Conservation (phyloP, 2,888 invertebrate species). For the Hypomecis atomaria region DNA sequence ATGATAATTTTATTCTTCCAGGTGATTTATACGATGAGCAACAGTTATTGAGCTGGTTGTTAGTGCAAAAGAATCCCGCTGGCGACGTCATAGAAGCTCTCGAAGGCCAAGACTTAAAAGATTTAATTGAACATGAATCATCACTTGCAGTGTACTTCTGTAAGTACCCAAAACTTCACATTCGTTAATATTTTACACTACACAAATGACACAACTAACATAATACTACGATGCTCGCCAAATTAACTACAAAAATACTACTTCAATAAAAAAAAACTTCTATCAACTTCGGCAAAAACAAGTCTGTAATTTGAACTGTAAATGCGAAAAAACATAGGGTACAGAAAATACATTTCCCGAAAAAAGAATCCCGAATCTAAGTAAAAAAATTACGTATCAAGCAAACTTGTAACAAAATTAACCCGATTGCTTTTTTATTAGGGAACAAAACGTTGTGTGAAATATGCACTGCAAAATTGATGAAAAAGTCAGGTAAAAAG, state of each 20-base stretch:
- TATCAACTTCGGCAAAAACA: too few species aligned
- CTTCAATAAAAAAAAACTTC: not conserved
- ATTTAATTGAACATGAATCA: slow-evolving; percentile 91
- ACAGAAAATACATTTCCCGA: too few species aligned
- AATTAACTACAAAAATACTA: not conserved
- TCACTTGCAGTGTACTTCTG: slow-evolving; percentile 96
- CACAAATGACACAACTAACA: slow-evolving; percentile 51
- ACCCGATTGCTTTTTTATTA: slow-evolving; percentile 79
- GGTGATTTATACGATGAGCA: slow-evolving; percentile 95
- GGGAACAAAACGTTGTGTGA: slow-evolving; percentile 97
- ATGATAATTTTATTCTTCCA: slow-evolving; percentile 56
- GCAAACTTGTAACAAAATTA: slow-evolving; percentile 49
- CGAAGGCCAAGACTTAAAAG: slow-evolving; percentile 91
- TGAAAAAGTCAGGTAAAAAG: slow-evolving; percentile 89
- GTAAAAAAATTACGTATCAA: slow-evolving; percentile 19
- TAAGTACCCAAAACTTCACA: slow-evolving; percentile 83
- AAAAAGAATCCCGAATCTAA: not conserved
- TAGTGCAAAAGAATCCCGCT: slow-evolving; percentile 96
- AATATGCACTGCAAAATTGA: slow-evolving; percentile 90
- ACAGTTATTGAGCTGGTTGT: slow-evolving; percentile 94
- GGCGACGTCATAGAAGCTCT: slow-evolving; percentile 95
- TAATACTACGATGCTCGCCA: slow-evolving; percentile 36
- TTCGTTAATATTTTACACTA: slow-evolving; percentile 33
- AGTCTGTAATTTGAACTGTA: too few species aligned
- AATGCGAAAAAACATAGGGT: too few species aligned